phyloP scores from a whole-genome alignment of 64 coral and sea anemone species.

The Actinia tenebrosa region DNA sequence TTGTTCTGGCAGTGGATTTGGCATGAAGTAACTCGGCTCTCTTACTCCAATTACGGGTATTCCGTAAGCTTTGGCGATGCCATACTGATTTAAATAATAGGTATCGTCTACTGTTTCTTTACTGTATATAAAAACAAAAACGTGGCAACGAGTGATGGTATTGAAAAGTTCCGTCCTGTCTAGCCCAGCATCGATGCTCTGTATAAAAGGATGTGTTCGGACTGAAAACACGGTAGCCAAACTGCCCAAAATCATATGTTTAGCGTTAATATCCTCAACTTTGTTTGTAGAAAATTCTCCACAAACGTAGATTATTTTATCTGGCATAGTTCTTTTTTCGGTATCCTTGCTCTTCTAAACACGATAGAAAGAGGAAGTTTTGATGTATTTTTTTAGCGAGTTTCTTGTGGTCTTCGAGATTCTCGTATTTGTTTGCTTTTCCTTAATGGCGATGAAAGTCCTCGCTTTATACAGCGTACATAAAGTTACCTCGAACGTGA shows the following conservation, averaged over 20 bases:
- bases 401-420: neutral
- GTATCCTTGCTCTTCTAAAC: neutral
- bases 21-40: slow-evolving; percentile 85
- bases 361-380: neutral
- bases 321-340: neutral
- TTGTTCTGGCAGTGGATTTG: slow-evolving; percentile 87
- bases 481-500: neutral
- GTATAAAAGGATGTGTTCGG: slow-evolving; percentile 55
- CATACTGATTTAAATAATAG: slow-evolving; percentile 91
- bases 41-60: slow-evolving; percentile 77
- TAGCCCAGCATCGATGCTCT: slow-evolving; percentile 43
- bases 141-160: slow-evolving; percentile 63
- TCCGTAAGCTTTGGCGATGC: slow-evolving; percentile 83
- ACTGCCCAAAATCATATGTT: slow-evolving; percentile 25
- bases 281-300: slow-evolving; percentile 38
- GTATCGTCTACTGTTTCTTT: slow-evolving; percentile 79
- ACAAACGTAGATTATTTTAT: slow-evolving; percentile 65
- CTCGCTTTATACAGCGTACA: neutral
- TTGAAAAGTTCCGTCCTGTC: slow-evolving; percentile 56
- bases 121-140: slow-evolving; percentile 90
- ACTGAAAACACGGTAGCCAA: slow-evolving; percentile 57
- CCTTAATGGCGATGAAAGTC: neutral
- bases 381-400: neutral
- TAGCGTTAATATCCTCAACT: neutral
- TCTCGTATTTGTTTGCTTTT: slow-evolving; percentile 12